Evolutionary conservation across 2,113 vertebrate genomes (phyloP), one percentile per base, ranked within the genome.

Genomic region (Hirundichthys speculiger): DNA sequence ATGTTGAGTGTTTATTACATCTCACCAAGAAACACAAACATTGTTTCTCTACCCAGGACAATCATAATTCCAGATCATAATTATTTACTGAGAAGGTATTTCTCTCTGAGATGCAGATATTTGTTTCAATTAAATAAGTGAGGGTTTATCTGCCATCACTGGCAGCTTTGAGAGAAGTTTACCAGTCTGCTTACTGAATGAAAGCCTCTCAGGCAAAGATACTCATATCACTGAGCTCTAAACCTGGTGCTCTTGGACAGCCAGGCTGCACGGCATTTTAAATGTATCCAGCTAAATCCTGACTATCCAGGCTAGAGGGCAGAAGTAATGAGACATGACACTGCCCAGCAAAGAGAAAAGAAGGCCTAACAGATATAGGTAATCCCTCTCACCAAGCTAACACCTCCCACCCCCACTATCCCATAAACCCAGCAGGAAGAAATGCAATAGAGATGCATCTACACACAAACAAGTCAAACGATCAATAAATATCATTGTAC

Each of bases 251-350:
- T 69, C 66, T 55, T 77, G 80, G 61, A 77, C n/a, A 13, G 61
- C 51, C 68, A 3, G 73, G 57, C 77, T 40, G 67, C 73, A 47
- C 49, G 13, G 49, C 64, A 45, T 58, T 86, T 91, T 91, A 91
- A 92, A 92, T 38, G 72, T 69, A 84, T 83, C 86, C 83, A 16
- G 46, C 79, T 89, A 76, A 90, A 76, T 58, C 81, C 67, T 67
- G 77, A 78, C 74, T 55, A 78, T 70, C 73, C 48, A 18, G 27
- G 68, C 49, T 41, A 72, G 51, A 73, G 77, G 74, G 63, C 80
- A 89, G 78, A 77, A 86, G 84, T 91, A 90, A 90, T 90, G 79
- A 89, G 82, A 88, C 71, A 15, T 79, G 88, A 90, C 87, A 81
- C 83, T 10, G 61, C 48, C 75, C 19, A 14, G 43, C 69, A 70